Evolutionary conservation across 2,888 invertebrate species (phyloP).

Genomic region (Carabus problematicus): DNA sequence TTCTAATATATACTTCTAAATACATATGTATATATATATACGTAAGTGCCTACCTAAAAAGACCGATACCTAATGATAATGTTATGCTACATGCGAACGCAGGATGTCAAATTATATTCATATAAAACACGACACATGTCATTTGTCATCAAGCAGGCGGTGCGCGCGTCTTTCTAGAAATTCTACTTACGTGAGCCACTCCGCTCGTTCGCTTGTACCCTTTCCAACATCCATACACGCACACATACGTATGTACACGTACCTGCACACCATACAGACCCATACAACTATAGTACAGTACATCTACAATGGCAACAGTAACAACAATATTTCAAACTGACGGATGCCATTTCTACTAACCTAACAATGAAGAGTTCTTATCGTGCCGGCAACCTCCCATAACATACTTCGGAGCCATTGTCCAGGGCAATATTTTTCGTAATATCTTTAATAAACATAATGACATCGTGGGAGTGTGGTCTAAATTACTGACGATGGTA

Average conservation of each 20-base stretch:
- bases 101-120: constrained; percentile 40
- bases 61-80: no score
- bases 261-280: constrained; percentile 16
- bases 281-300: no score
- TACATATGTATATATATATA: constrained; percentile 6
- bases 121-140: constrained; percentile 38
- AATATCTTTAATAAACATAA: constrained; percentile 46
- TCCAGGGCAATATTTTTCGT: constrained; percentile 44
- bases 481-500: constrained; percentile 43
- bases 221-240: no score
- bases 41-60: background rate
- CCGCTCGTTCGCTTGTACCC: no score
- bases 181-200: constrained; percentile 28
- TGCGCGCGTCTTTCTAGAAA: constrained; percentile 23
- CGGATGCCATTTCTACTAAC: constrained; percentile 33
- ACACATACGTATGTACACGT: no score
- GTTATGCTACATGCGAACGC: constrained; percentile 10
- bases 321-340: constrained; percentile 11
- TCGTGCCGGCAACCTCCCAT: constrained; percentile 43
- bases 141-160: constrained; percentile 10
- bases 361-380: constrained; percentile 35
- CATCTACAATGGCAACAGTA: constrained; percentile 2
- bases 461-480: constrained; percentile 45
- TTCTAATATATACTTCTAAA: background rate
- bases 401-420: constrained; percentile 45